Evolutionary conservation across 2,797 vertebrate species (phyloP).

Genomic region (Typhlichthys subterraneus): DNA sequence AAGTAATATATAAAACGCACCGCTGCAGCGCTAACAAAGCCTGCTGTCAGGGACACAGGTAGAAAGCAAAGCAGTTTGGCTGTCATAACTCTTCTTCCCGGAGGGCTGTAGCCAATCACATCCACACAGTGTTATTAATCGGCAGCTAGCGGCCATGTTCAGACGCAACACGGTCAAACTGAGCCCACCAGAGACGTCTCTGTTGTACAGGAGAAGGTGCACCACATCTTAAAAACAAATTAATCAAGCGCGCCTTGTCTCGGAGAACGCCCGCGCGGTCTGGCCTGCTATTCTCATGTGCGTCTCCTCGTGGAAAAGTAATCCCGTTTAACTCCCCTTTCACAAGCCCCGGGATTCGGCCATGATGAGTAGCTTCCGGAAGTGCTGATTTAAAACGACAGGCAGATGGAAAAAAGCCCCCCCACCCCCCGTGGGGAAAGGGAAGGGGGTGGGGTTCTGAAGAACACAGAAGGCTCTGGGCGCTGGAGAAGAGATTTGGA

Average conservation of each 20-base stretch:
- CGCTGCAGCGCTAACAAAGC: slow-evolving; percentile 21
- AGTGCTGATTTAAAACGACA: slow-evolving; percentile 67
- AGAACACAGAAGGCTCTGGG: slow-evolving; percentile 43
- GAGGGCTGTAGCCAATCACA: slow-evolving; percentile 45
- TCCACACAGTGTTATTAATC: slow-evolving; percentile 44
- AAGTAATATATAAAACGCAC: background rate
- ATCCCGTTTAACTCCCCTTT: slow-evolving; percentile 52
- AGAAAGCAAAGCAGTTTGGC: slow-evolving; percentile 38
- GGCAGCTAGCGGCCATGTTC: slow-evolving; percentile 25
- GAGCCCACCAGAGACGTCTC: slow-evolving; percentile 21
- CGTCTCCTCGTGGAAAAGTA: slow-evolving; percentile 62
- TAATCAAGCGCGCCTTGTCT: slow-evolving; percentile 51
- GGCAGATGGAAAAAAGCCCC: slow-evolving; percentile 58
- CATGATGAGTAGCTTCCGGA: slow-evolving; percentile 70
- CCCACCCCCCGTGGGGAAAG: slow-evolving; percentile 3
- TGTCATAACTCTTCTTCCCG: slow-evolving; percentile 50
- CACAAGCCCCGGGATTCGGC: slow-evolving; percentile 57
- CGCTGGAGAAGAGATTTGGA: too few relatives aligned
- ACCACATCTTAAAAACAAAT: slow-evolving; percentile 47
- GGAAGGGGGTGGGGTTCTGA: slow-evolving; percentile 19
- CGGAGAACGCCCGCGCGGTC: slow-evolving; percentile 40
- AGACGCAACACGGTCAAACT: slow-evolving; percentile 13
- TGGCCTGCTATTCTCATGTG: slow-evolving; percentile 50
- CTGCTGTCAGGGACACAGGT: slow-evolving; percentile 37
- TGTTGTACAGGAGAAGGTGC: slow-evolving; percentile 9